A percentile compares a stretch with the other conserved stretches of the same genome.
Evolutionary conservation across 37 sponge, comb jelly and placozoan species (phyloP).

Genomic region (Oopsacas minuta): DNA sequence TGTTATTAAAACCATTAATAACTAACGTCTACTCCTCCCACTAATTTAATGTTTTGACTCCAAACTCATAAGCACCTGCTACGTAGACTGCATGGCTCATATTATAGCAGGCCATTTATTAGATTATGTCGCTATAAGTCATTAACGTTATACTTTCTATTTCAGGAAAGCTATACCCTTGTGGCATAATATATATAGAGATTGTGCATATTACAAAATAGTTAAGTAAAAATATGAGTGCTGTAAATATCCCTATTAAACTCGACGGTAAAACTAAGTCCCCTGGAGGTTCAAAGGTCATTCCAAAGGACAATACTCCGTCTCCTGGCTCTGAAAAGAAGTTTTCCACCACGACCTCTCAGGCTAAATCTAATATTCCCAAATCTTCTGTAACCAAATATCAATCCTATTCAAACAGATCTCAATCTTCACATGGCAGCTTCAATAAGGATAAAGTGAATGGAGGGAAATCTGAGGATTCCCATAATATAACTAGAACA

Average conservation of each 20-base stretch:
- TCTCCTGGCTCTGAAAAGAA: background rate
- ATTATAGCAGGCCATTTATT: too few species aligned
- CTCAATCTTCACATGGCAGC: background rate
- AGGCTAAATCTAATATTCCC: background rate
- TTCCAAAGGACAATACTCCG: background rate
- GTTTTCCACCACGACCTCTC: background rate
- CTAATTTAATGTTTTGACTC: too few species aligned
- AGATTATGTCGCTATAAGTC: too few species aligned
- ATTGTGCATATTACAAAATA: too few species aligned
- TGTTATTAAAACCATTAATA: too few species aligned
- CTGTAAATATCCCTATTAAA: background rate
- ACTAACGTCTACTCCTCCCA: too few species aligned
- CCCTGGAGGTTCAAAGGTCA: background rate
- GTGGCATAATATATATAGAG: too few species aligned
- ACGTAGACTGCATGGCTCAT: too few species aligned
- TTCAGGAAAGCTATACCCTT: too few species aligned
- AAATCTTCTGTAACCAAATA: background rate
- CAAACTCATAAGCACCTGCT: too few species aligned
- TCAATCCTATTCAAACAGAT: background rate
- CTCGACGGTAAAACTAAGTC: background rate
- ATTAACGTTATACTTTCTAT: too few species aligned
- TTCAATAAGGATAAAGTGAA: background rate
- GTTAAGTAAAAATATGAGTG: background rate
- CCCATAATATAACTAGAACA: background rate
- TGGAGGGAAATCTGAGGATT: background rate